Base-by-base conservation (phyloP, 2,888 invertebrate species). In the Theretra japonica region DNA sequence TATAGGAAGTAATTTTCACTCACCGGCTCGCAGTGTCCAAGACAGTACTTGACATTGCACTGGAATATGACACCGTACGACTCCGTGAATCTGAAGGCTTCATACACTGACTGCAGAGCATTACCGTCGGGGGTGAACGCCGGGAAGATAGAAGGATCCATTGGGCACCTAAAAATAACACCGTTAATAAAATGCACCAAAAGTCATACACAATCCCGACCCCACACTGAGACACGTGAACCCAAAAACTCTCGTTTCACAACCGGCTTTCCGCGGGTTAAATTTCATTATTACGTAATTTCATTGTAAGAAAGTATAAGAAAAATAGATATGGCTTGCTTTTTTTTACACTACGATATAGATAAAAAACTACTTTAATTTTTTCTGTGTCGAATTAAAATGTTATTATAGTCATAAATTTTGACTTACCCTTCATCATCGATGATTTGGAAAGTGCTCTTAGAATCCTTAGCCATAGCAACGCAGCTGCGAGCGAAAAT, bases 1-100 rank as follows among this genome's bases (percentile, higher is more conserved):
- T 28, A 28, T 2, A 3, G 4, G 28, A 28, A 28, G 28, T 28
- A 28, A 28, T 28, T 28, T 70, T 70, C 73, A 93, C 96, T 96
- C 93, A 98, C 97, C 82, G 98, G 98, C 88, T 98, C 98, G 86
- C 98, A 99, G 79, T 98, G 98, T 86, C 98, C 98, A 76, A 99
- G 95, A 86, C 98, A 99, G 90, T 99, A 99, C 88, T 98, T 98
- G 82, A 99, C 98, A 90, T 99, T 99, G 90, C 98, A 99, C 88
- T 99, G 98, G 96, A 99, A 99, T 88, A 99, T 99, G 75, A 99
- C 98, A 69, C 98, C 98, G 83, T 99, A 99, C 17, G 98, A 98
- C 89, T 99, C 98, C 0, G 98, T 99, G 89, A 99, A 99, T 86
- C 98, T 96, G 95, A 99, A 99, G 0, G 98, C 98, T 92, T 99